Evolutionary conservation across 2,797 vertebrate genomes (phyloP).

Genomic region (Crotalus adamanteus): DNA sequence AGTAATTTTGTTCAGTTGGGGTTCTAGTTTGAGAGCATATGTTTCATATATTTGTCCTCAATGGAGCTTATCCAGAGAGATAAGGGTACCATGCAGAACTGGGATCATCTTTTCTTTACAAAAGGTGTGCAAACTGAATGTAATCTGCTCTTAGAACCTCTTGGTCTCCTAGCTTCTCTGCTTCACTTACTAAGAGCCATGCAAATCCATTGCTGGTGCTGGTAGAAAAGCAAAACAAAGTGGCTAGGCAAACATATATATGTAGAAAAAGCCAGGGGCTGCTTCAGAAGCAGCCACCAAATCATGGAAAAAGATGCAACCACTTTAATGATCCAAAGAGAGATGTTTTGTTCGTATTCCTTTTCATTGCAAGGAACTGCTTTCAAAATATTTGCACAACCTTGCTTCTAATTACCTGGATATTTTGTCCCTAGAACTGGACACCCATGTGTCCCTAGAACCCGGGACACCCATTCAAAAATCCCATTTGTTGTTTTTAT

Average conservation of each 20-base stretch:
- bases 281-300: background rate
- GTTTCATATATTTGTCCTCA: background rate
- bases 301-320: background rate
- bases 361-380: background rate
- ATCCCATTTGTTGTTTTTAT: background rate
- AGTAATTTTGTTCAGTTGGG: background rate
- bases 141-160: background rate
- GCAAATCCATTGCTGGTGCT: background rate
- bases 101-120: background rate
- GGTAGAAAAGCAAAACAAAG: background rate
- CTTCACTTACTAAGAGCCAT: background rate
- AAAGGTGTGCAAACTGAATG: background rate
- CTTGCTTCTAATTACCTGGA: background rate
- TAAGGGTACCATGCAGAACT: background rate
- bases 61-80: background rate
- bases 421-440: background rate
- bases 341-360: background rate
- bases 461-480: background rate
- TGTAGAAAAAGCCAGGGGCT: background rate
- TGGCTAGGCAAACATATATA: background rate
- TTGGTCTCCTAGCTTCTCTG: background rate
- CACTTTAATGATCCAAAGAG: background rate
- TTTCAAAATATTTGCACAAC: background rate
- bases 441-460: background rate
- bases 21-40: background rate